Evolutionary conservation across 2,797 vertebrate genomes (phyloP), one percentile per base, ranked within the genome.

Genomic region (Urocyon cinereoargenteus): DNA sequence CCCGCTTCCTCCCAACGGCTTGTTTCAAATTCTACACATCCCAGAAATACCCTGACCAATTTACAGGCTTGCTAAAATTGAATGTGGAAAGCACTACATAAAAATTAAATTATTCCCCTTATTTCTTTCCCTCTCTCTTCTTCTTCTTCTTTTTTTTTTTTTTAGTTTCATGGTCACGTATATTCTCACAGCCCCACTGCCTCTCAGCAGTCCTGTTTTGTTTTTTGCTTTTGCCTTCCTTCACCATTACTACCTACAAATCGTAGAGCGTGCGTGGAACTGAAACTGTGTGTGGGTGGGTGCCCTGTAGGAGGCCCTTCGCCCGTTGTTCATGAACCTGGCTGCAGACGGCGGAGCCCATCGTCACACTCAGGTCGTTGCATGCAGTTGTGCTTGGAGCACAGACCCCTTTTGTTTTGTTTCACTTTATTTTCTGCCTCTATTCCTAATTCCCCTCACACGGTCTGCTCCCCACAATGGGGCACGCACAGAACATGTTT

Each of bases 341-440:
- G 28, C 36, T 77, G 11, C 51, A 70, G 26, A 55, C n/a, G 3
- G 4, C 13, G 0, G 3, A 55, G 53, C 36, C 16, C 57, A 49
- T 75, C 26, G 0, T 6, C 40, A 68, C 2, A 31, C 49, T 78
- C 6, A n/a, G 57, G 28, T 10, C 1, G 7, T 31, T 84, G 36
- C 40, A 59, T 2, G 2, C 15, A 31, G 11, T 15, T 68, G 16
- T 55, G 55, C 82, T 53, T 83, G 45, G 34, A 83, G 40, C 45
- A 24, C 18, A 55, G 21, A 5, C 22, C 13, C 26, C 62, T 53
- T 85, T 75, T 49, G 28, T 81, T 57, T 94, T 64, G 31, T 68
- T 92, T 92, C 53, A 59, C 40, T 87, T 90, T 31, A 88, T 75
- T 92, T 88, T 77, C n/a, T 86, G 57, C 22, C 34, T 82, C 26